Percentiles rank a stretch among this genome's conserved stretches.
These are phyloP conservation scores for Anniella stebbinsi DNA, from an alignment of 2,797 vertebrate species.

Conservation along the genomic window DNA sequence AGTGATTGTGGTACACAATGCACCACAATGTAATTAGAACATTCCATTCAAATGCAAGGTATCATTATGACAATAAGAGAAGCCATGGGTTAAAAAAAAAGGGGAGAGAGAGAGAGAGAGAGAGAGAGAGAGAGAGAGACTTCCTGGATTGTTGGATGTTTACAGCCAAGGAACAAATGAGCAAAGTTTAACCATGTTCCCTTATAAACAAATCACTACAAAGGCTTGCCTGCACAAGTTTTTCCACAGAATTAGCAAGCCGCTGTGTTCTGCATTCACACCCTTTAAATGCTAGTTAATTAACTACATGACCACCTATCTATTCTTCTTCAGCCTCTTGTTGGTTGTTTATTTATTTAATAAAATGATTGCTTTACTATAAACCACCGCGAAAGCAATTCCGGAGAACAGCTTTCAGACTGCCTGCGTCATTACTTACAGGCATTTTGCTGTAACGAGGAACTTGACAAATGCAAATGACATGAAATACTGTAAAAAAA, in stretches of 20 bases:
- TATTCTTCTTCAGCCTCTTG: background rate
- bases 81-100: constrained; percentile 31
- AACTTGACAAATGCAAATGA: background rate
- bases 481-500: background rate
- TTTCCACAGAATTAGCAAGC: constrained; percentile 23
- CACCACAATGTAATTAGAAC: background rate
- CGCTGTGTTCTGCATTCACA: background rate
- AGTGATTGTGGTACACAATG: background rate
- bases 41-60: background rate
- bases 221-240: constrained; percentile 37
- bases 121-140: background rate
- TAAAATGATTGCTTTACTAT: background rate
- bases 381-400: background rate
- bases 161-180: constrained; percentile 12
- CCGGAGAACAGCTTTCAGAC: background rate
- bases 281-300: constrained; percentile 24
- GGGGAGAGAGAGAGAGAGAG: no score
- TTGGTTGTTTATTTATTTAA: background rate
- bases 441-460: background rate
- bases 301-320: background rate
- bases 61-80: constrained; percentile 28
- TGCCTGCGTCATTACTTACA: background rate
- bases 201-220: background rate
- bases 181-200: background rate
- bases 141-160: constrained; percentile 16